phyloP scores from a whole-genome alignment of 1,140 invertebrate species.

The Ooceraea biroi region DNA sequence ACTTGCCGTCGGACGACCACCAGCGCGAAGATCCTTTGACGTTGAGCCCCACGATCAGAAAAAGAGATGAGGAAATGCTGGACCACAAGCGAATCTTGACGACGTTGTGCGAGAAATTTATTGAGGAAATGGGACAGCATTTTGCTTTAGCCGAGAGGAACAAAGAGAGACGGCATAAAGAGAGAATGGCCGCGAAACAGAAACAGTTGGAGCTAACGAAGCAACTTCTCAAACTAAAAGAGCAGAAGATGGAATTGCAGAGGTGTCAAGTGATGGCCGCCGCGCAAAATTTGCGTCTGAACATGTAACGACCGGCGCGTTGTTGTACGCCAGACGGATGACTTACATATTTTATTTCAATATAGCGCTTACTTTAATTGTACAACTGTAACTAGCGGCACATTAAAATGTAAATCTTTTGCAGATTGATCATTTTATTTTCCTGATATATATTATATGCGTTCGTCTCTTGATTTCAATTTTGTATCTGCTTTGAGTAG shows the following conservation, averaged over 20 bases:
- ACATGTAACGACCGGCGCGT: conserved; percentile 47
- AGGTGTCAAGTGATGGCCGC: conserved; percentile 75
- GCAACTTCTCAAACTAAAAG: conserved; percentile 76
- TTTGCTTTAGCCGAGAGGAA: conserved; percentile 73
- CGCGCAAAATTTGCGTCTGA: conserved; percentile 71
- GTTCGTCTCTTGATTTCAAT: no score
- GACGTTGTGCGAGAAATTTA: conserved; percentile 68
- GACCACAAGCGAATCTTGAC: conserved; percentile 35
- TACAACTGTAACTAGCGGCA: not conserved
- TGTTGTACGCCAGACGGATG: not conserved
- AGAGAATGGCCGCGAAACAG: conserved; percentile 77
- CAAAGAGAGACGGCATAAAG: conserved; percentile 79
- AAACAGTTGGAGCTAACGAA: conserved; percentile 76
- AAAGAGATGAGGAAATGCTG: conserved; percentile 25
- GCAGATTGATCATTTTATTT: not conserved
- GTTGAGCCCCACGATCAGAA: not conserved
- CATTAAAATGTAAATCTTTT: not conserved
- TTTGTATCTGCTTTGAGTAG: not conserved
- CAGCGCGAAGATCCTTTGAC: conserved; percentile 50
- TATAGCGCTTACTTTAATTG: conserved; percentile 7
- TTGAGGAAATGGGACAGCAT: conserved; percentile 69
- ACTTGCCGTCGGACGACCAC: not conserved
- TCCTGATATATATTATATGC: not conserved
- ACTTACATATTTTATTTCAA: not conserved
- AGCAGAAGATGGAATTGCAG: conserved; percentile 76